A percentile compares a stretch with the other conserved stretches of the same genome.
Conservation (phyloP, 2,113 vertebrate species). For the Antennarius striatus region DNA sequence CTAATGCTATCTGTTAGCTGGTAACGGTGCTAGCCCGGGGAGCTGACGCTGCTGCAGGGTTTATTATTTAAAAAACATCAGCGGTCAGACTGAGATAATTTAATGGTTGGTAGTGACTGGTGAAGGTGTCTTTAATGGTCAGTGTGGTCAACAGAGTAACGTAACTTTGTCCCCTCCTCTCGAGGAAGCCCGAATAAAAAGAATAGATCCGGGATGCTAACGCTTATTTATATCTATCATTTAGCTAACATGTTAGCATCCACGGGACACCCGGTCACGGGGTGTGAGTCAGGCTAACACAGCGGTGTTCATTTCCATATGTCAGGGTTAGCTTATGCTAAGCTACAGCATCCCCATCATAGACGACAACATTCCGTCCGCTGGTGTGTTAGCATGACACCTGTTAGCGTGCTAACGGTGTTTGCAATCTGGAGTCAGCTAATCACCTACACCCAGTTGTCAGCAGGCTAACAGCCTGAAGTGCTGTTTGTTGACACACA, state of each 20-base stretch:
- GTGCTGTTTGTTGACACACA: too few species aligned
- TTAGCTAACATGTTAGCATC: constrained; percentile 15
- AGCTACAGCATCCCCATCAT: too few species aligned
- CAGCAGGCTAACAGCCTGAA: too few species aligned
- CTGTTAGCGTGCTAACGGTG: constrained; percentile 20
- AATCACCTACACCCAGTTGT: too few species aligned
- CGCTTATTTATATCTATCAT: constrained; percentile 5
- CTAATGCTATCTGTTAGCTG: constrained; percentile 37
- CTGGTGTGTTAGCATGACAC: background rate
- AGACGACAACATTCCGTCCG: too few species aligned
- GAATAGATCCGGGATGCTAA: background rate
- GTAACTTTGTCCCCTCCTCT: constrained; percentile 7
- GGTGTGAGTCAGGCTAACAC: constrained; percentile 12
- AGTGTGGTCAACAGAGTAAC: background rate
- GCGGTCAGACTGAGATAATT: too few species aligned
- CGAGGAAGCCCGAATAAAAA: background rate
- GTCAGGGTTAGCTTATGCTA: background rate
- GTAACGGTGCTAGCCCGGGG: background rate
- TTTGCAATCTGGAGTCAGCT: background rate
- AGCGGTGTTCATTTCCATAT: too few species aligned
- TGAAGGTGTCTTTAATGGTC: too few species aligned
- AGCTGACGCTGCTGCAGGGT: background rate
- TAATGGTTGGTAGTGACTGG: too few species aligned
- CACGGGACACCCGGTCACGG: constrained; percentile 47
- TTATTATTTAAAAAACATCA: too few species aligned